Evolutionary conservation across 2,113 vertebrate species (phyloP), one percentile per base, ranked within the genome.

Genomic region (Mus musculus): DNA sequence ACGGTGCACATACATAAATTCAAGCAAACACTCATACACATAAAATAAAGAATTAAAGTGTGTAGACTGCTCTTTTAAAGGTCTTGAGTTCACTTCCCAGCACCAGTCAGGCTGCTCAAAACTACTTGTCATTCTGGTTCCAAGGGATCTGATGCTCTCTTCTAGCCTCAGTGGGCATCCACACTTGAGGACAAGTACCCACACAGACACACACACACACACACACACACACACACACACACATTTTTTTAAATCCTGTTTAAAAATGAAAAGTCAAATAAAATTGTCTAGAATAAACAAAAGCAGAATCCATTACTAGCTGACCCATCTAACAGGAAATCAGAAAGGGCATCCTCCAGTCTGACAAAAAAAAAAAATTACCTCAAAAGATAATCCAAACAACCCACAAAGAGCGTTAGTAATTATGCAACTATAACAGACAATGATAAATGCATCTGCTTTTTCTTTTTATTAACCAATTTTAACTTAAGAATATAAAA

Each of bases 401-500:
- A 56, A 30, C 49, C 87, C 65, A 81, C 13, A 54, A 71, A 33
- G 2, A 87, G 24, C n/a, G 67, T n/a, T 24, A 49, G 49, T 42
- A 76, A 87, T 63, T 81, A 96, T 17, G 11, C 69, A 82, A 90
- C 77, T 39, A 80, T 28, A 86, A 77, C 0, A 56, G 39, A 71
- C 13, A 46, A 46, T 14, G 63, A 54, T 46, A 86, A 69, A 71
- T 52, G 36, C n/a, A 8, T 20, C n/a, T 56, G 54, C 33, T n/a
- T 85, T n/a, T 95, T 24, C 19, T 88, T 76, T 56, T 39, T 67
- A 54, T 71, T 84, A 69, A 71, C 0, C 33, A 19, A 54, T 80
- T 80, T 80, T 49, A 88, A 94, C 42, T 49, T 59, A 52, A 94
- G 20, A 69, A 26, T 88, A 89, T 89, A 91, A 93, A 89, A 87